Conservation (phyloP, 1,140 invertebrate genomes). For the Zaprionus lachaisei region DNA sequence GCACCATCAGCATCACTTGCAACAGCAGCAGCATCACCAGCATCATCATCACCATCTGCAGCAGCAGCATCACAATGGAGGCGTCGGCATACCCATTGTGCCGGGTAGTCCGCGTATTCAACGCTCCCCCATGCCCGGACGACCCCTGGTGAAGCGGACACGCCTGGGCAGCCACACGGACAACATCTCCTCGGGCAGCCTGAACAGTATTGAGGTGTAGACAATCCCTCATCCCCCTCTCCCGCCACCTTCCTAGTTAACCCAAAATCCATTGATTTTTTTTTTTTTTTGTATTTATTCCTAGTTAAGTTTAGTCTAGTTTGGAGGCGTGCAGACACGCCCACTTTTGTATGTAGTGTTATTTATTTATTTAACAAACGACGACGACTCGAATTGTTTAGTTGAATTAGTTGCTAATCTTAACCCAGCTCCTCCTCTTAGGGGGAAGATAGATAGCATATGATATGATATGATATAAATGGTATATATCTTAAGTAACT, state of each 20-base stretch:
- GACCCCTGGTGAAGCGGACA: slow-evolving; percentile 77
- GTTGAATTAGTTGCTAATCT: neutral
- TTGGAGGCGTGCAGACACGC: neutral
- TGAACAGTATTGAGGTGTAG: slow-evolving; percentile 84
- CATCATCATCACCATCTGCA: slow-evolving; percentile 33
- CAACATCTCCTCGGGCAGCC: slow-evolving; percentile 83
- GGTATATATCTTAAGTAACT: slow-evolving; percentile 9
- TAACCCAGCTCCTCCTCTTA: neutral
- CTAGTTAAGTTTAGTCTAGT: slow-evolving; percentile 1
- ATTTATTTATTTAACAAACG: slow-evolving; percentile 50
- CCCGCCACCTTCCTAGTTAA: neutral
- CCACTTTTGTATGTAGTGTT: slow-evolving; percentile 33
- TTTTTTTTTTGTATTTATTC: slow-evolving; percentile 19
- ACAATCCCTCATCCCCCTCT: neutral
- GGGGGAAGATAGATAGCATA: neutral
- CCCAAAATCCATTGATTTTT: slow-evolving; percentile 1
- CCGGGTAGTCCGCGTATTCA: slow-evolving; percentile 82
- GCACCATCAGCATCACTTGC: slow-evolving; percentile 30
- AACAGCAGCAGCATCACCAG: slow-evolving; percentile 10
- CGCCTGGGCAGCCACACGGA: slow-evolving; percentile 82
- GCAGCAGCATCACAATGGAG: slow-evolving; percentile 52
- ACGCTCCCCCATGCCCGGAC: slow-evolving; percentile 78
- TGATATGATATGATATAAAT: neutral
- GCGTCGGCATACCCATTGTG: slow-evolving; percentile 79
- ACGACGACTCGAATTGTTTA: slow-evolving; percentile 24